A percentile compares a stretch with the other conserved stretches of the same genome.
phyloP scores from a whole-genome alignment of 2,797 vertebrate genomes.

The Enteromius anoplus region DNA sequence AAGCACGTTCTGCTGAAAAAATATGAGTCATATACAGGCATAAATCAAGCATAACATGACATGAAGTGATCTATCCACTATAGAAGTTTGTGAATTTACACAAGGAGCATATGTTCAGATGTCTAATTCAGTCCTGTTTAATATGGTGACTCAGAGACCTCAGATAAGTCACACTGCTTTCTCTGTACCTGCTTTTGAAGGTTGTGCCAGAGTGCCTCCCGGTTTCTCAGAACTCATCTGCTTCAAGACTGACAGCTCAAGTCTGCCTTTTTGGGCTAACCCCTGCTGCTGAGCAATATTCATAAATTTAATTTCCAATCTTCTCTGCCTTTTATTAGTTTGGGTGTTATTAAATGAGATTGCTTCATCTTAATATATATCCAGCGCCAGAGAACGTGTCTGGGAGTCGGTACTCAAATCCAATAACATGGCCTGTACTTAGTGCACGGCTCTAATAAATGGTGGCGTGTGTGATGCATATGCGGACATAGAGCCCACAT shows the following conservation, averaged over 20 bases:
- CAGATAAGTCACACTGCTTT: slow-evolving; percentile 37
- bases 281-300: slow-evolving; percentile 96
- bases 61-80: slow-evolving; percentile 30
- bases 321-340: slow-evolving; percentile 99
- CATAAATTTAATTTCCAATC: slow-evolving; percentile 99
- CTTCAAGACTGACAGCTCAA: slow-evolving; percentile 84
- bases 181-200: slow-evolving; percentile 31
- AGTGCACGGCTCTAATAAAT: slow-evolving; percentile 99
- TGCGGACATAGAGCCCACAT: slow-evolving; percentile 85
- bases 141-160: slow-evolving; percentile 49
- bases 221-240: slow-evolving; percentile 65
- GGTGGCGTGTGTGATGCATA: slow-evolving; percentile 94
- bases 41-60: slow-evolving; percentile 37
- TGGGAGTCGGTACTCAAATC: slow-evolving; percentile 99
- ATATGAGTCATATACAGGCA: not conserved
- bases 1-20: not conserved
- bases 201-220: slow-evolving; percentile 35
- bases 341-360: slow-evolving; percentile 99
- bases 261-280: slow-evolving; percentile 85
- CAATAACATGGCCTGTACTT: slow-evolving; percentile 99
- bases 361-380: slow-evolving; percentile 99
- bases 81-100: slow-evolving; percentile 48
- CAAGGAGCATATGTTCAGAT: slow-evolving; percentile 45
- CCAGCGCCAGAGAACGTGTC: slow-evolving; percentile 88
- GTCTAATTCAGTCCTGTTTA: slow-evolving; percentile 53